phyloP scores from a whole-genome alignment of 2,888 invertebrate species.

The Ceraclea dissimilis region DNA sequence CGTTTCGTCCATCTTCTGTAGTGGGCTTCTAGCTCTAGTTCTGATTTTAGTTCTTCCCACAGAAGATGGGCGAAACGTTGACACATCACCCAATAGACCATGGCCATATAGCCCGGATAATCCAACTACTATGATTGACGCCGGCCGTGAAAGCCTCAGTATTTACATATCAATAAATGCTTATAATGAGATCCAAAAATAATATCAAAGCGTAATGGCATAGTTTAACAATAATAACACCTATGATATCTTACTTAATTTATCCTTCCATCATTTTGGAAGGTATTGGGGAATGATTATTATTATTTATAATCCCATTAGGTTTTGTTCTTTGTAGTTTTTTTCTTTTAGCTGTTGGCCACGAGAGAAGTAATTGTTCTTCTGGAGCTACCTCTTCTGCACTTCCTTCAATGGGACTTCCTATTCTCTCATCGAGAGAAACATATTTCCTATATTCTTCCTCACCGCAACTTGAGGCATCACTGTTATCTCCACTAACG shows the following conservation, averaged over 20 bases:
- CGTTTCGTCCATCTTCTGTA: too few species aligned
- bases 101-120: too few species aligned
- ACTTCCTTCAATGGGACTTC: constrained; percentile 31
- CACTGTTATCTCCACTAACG: constrained; percentile 34
- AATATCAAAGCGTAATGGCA: not conserved
- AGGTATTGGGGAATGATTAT: constrained; percentile 15
- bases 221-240: not conserved
- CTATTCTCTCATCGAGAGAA: constrained; percentile 32
- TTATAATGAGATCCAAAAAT: not conserved
- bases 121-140: too few species aligned
- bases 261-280: constrained; percentile 12
- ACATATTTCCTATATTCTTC: constrained; percentile 35
- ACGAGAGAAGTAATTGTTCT: constrained; percentile 49
- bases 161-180: not conserved
- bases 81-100: too few species aligned
- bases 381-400: constrained; percentile 33
- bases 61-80: too few species aligned
- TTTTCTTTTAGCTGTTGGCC: constrained; percentile 41
- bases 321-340: constrained; percentile 16
- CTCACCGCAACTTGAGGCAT: constrained; percentile 40
- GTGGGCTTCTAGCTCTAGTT: too few species aligned
- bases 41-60: too few species aligned
- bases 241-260: too few species aligned
- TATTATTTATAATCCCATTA: constrained; percentile 20
- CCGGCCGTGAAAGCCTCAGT: too few species aligned